These are phyloP conservation scores for Polypedilum pembai DNA, from an alignment of 1,140 invertebrate genomes.

Conservation along the genomic window DNA sequence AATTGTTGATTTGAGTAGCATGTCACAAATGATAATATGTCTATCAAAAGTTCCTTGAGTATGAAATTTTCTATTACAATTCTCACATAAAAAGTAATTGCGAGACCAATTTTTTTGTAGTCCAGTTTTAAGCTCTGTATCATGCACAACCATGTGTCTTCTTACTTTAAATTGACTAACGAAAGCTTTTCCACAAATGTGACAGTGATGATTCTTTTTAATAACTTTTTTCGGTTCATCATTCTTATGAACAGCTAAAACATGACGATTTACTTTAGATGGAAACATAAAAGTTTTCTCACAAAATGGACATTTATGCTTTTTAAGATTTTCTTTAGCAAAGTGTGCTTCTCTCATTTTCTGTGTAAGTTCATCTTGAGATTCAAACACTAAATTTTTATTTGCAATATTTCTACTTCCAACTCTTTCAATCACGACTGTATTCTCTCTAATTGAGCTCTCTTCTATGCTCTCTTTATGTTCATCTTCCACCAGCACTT, in stretches of 20 bases:
- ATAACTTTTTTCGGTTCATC: not conserved
- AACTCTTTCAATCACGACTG: not conserved
- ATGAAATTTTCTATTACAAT: slow-evolving; percentile 19
- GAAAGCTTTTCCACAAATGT: not conserved
- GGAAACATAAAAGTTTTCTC: not conserved
- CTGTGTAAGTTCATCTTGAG: not conserved
- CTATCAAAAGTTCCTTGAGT: not conserved
- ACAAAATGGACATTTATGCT: slow-evolving; percentile 20
- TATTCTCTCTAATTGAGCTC: not conserved
- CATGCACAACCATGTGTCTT: slow-evolving; percentile 14
- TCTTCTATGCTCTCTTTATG: not conserved
- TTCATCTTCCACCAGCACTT: not conserved
- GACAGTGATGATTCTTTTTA: slow-evolving; percentile 12
- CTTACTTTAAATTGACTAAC: slow-evolving; percentile 5
- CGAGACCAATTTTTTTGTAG: slow-evolving; percentile 16
- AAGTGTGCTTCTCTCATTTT: slow-evolving; percentile 21
- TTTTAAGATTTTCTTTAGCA: not conserved
- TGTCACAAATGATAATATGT: not conserved
- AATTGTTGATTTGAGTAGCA: not conserved
- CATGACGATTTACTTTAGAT: not conserved
- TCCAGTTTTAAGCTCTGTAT: slow-evolving; percentile 1
- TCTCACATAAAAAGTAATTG: not conserved
- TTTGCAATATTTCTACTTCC: not conserved
- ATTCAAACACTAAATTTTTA: not conserved
- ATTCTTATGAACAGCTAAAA: not conserved